phyloP scores from a whole-genome alignment of 2,888 invertebrate species.

The Aquatica leii region DNA sequence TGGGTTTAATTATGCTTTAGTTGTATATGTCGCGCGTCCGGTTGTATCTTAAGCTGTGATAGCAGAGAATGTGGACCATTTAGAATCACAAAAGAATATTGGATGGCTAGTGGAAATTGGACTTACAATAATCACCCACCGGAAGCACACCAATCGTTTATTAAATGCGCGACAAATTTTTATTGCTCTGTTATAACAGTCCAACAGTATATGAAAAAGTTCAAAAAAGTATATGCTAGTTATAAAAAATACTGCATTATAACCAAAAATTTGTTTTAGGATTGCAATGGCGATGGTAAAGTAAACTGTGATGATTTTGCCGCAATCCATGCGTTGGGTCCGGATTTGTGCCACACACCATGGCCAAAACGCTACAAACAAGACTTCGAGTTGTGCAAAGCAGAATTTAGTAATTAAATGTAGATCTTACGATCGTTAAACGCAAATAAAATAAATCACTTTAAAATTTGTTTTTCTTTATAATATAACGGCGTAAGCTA shows the following conservation, averaged over 20 bases:
- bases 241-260: too few species aligned
- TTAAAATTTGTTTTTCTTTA: too few species aligned
- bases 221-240: conserved; percentile 2
- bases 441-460: too few species aligned
- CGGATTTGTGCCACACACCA: background rate
- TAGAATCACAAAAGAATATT: conserved; percentile 4
- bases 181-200: conserved; percentile 3
- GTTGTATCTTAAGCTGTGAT: background rate
- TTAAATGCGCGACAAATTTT: conserved; percentile 9
- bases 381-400: background rate
- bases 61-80: background rate
- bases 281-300: conserved; percentile 10
- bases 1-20: conserved; percentile 7
- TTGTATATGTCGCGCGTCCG: background rate
- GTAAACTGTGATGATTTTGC: conserved; percentile 9
- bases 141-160: background rate
- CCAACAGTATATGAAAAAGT: background rate
- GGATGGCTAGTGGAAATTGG: background rate
- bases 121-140: conserved; percentile 1
- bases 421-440: too few species aligned
- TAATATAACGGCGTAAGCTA: too few species aligned
- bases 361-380: conserved; percentile 1
- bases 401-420: background rate
- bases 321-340: conserved; percentile 8
- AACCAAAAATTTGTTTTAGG: too few species aligned